These are phyloP conservation scores for Gobionotothen gibberifrons DNA, from an alignment of 2,797 vertebrate species.

Conservation along the genomic window DNA sequence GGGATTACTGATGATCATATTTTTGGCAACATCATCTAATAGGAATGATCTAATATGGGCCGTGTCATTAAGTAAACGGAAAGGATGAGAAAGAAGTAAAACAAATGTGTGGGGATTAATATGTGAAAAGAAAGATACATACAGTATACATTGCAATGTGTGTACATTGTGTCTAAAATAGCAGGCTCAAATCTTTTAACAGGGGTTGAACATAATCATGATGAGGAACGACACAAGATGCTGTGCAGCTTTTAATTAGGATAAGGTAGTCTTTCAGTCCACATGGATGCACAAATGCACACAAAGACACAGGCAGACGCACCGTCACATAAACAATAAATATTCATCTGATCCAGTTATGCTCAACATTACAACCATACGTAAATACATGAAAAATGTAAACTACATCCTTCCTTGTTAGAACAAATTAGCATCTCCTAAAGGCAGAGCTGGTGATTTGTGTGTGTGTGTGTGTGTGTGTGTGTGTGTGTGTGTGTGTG, in stretches of 20 bases:
- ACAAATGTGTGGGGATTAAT: conserved; percentile 17
- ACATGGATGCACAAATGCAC: conserved; percentile 14
- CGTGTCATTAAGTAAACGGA: conserved; percentile 47
- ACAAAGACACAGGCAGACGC: conserved; percentile 7
- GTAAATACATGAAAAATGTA: conserved; percentile 33
- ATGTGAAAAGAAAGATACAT: conserved; percentile 9
- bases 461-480: background rate
- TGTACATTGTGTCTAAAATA: conserved; percentile 36
- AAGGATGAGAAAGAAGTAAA: conserved; percentile 39
- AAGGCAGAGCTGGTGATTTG: conserved; percentile 13
- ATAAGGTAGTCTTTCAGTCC: conserved; percentile 8
- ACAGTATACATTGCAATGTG: conserved; percentile 2
- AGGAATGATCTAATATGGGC: conserved; percentile 62
- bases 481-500: conserved; percentile 2
- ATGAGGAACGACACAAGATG: conserved; percentile 31
- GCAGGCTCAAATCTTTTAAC: conserved; percentile 30
- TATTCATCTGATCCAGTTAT: conserved; percentile 47
- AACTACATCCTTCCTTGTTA: conserved; percentile 26
- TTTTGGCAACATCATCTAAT: conserved; percentile 64
- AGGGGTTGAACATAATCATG: conserved; percentile 20
- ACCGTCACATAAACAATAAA: conserved; percentile 30
- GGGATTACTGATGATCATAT: conserved; percentile 62
- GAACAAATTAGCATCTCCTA: conserved; percentile 37
- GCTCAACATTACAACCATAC: conserved; percentile 27
- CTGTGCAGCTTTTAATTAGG: conserved; percentile 25